Percentiles rank a stretch among this genome's conserved stretches.
Conservation (phyloP, 2,797 vertebrate genomes). For the Galaxias olidus region DNA sequence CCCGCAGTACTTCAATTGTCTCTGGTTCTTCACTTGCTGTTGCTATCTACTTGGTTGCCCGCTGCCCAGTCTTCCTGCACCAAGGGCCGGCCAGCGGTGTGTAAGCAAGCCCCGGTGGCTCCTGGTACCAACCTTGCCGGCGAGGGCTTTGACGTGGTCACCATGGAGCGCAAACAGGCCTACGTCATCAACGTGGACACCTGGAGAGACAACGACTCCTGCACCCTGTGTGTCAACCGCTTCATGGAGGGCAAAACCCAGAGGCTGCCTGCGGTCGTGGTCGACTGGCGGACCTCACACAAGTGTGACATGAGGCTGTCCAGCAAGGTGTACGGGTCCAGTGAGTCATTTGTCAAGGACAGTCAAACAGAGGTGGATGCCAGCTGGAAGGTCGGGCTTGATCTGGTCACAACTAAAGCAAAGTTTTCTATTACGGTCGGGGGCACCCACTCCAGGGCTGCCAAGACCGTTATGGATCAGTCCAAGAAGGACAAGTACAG, state of each 20-base stretch:
- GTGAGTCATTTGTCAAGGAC: conserved; percentile 51
- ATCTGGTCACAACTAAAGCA: neutral
- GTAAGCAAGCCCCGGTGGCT: conserved; percentile 49
- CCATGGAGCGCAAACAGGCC: conserved; percentile 62
- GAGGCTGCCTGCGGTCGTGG: conserved; percentile 58
- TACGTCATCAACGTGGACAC: conserved; percentile 60
- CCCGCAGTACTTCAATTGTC: neutral
- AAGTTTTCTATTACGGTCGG: conserved; percentile 30
- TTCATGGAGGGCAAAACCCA: conserved; percentile 45
- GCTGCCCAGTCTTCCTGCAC: conserved; percentile 11
- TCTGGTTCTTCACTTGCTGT: conserved; percentile 15
- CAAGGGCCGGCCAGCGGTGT: conserved; percentile 44
- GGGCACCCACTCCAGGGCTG: conserved; percentile 52
- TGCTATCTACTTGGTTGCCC: neutral
- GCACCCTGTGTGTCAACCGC: conserved; percentile 54
- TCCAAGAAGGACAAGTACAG: conserved; percentile 63
- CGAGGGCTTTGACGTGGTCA: conserved; percentile 80
- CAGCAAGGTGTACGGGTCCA: conserved; percentile 49
- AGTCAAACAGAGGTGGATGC: conserved; percentile 46
- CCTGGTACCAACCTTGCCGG: conserved; percentile 76
- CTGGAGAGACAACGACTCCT: conserved; percentile 53
- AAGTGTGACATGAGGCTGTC: conserved; percentile 43
- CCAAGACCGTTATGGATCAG: conserved; percentile 45
- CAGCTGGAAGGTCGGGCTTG: conserved; percentile 55
- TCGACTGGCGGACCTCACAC: conserved; percentile 56